Percentiles rank a stretch among this genome's conserved stretches.
Evolutionary conservation across 2,113 vertebrate species (phyloP).

Genomic region (Mormyrus lacerda): DNA sequence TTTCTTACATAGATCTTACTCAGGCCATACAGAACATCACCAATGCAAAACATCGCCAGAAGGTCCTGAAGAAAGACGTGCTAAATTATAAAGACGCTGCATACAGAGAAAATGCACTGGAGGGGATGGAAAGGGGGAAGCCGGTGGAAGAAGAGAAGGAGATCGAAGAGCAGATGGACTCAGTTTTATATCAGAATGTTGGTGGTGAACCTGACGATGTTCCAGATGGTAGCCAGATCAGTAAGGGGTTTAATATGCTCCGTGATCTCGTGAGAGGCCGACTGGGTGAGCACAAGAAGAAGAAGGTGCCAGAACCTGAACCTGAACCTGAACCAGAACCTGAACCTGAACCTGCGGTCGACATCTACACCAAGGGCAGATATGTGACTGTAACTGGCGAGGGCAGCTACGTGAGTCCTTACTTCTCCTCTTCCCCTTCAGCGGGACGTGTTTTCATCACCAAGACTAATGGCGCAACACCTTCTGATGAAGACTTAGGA

Average conservation of each 20-base stretch:
- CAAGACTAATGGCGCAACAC: conserved; percentile 44
- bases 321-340: background rate
- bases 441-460: conserved; percentile 66
- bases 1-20: conserved; percentile 67
- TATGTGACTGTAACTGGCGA: conserved; percentile 82
- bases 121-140: conserved; percentile 40
- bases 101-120: conserved; percentile 61
- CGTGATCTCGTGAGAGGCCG: conserved; percentile 74
- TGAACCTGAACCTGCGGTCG: conserved; percentile 55
- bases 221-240: conserved; percentile 86
- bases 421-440: conserved; percentile 62
- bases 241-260: conserved; percentile 86
- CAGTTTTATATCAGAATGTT: conserved; percentile 20
- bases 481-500: conserved; percentile 7
- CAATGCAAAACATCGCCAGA: conserved; percentile 77
- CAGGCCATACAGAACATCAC: conserved; percentile 70
- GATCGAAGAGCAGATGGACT: conserved; percentile 52
- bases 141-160: conserved; percentile 34
- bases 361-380: conserved; percentile 69
- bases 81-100: conserved; percentile 73
- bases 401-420: conserved; percentile 65
- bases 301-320: conserved; percentile 38
- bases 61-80: conserved; percentile 69
- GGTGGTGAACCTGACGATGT: conserved; percentile 63
- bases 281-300: conserved; percentile 51